Evolutionary conservation across 2,888 invertebrate genomes (phyloP).

Genomic region (Stenotaenia linearis): DNA sequence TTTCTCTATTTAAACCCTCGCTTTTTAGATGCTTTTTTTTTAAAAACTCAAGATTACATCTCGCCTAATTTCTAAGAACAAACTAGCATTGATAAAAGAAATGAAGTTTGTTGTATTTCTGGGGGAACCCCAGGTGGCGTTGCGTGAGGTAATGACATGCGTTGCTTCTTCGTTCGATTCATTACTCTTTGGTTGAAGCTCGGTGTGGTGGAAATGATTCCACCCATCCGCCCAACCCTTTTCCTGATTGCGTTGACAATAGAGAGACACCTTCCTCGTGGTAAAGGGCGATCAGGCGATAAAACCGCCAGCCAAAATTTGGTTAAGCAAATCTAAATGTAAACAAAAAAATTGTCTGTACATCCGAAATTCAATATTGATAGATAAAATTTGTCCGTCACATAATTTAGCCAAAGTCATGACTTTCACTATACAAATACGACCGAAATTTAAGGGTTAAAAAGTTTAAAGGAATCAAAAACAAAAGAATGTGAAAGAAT

Average conservation of each 20-base stretch:
- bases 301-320: background rate
- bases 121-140: conserved; percentile 7
- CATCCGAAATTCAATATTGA: background rate
- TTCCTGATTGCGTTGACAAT: conserved; percentile 20
- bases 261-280: conserved; percentile 12
- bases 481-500: no score
- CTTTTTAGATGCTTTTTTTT: background rate
- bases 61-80: background rate
- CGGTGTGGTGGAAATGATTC: conserved; percentile 23
- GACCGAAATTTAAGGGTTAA: no score
- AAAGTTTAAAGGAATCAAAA: no score
- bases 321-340: background rate
- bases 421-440: no score
- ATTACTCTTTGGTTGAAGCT: conserved; percentile 22
- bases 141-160: conserved; percentile 10
- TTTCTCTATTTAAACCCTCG: background rate
- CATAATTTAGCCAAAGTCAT: no score
- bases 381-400: background rate
- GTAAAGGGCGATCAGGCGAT: conserved; percentile 5
- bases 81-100: background rate
- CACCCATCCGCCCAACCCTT: conserved; percentile 26
- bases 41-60: background rate
- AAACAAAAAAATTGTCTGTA: background rate
- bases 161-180: conserved; percentile 16
- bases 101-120: background rate